These are phyloP conservation scores for Ifrita kowaldi DNA, from an alignment of 2,113 vertebrate species.

Conservation along the genomic window DNA sequence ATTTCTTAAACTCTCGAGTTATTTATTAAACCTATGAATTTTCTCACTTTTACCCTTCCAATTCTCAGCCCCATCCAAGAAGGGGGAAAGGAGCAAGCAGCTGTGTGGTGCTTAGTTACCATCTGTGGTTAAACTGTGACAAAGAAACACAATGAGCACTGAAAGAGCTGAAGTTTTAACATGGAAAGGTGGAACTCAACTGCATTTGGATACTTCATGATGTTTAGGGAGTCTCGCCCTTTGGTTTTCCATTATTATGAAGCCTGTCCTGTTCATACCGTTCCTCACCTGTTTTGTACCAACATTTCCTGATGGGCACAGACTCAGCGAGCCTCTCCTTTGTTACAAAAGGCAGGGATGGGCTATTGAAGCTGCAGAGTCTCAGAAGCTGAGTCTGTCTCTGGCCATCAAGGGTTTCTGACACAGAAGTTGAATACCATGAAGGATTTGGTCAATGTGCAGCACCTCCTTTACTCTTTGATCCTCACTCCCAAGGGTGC, in stretches of 20 bases:
- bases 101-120: neutral
- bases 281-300: neutral
- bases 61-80: neutral
- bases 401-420: neutral
- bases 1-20: fast-evolving
- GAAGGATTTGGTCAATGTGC: neutral
- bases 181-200: neutral
- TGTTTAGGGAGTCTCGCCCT: neutral
- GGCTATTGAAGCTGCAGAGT: neutral
- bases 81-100: neutral
- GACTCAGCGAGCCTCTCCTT: neutral
- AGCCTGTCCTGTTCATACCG: neutral
- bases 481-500: neutral
- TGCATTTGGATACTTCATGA: neutral
- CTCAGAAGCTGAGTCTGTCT: neutral
- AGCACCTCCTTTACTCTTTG: neutral
- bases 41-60: neutral
- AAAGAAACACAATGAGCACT: neutral
- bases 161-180: neutral
- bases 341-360: neutral
- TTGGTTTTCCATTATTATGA: neutral
- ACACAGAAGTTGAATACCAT: neutral
- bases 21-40: neutral
- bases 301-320: neutral
- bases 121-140: neutral